Base-by-base conservation (phyloP, 2,888 invertebrate genomes). In the Drosophila siamana region DNA sequence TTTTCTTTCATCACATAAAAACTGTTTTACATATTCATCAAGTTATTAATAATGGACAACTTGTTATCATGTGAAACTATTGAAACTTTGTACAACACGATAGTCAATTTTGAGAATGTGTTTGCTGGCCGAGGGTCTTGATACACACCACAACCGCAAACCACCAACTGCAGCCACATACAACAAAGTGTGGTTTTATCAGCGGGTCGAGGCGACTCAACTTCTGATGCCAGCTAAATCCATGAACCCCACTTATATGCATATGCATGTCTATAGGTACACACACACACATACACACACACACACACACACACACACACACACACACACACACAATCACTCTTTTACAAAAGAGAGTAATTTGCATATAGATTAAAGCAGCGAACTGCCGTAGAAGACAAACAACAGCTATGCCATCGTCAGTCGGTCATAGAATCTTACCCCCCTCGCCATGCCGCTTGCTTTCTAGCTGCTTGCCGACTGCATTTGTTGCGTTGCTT, bases 321-420 rank as follows among this genome's bases (percentile, higher is more conserved):
- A 48, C 62, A 47, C 30, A 30, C 41, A 19, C 30, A 36, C 38
- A 40, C 36, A 13, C 33, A 52, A 50, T 19, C 54, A 38, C 47
- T 36, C 15, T 55, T 33, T 19, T 15, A 13, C 59, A 30, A 48
- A 52, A 22, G 50, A 30, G 36, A 19, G 57, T 71, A 78, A 78
- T 78, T 78, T 78, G 78, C 78, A 78, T 78, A 78, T 78, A 78
- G 78, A 78, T 78, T 78, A 78, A 78, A 69, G 69, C 43, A 67
- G 57, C 62, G 69, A 57, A 56, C 62, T 67, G 50, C 69, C 64
- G 36, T 67, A 51, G 62, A 77, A 70, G 77, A 68, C 74, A 77
- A 77, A 74, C 77, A 70, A 52, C 54, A 63, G 47, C 50, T 50
- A 30, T 50, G 60, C 38, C 51, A 22, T n/a, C n/a, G n/a, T 41